Conservation (phyloP, 2,797 vertebrate species). For the Phoxinus dragarum region DNA sequence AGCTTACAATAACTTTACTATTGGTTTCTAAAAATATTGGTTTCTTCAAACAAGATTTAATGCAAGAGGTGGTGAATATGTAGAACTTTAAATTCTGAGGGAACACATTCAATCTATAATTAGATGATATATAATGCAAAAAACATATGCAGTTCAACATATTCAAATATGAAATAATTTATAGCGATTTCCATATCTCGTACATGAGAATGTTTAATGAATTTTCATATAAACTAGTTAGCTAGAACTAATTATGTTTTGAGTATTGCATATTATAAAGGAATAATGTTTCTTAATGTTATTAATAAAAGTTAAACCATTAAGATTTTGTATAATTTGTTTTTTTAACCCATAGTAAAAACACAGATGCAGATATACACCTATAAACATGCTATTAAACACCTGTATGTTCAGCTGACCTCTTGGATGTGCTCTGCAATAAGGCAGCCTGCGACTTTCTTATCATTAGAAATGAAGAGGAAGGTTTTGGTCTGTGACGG, state of each 20-base stretch:
- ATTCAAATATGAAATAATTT: neutral
- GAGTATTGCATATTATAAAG: neutral
- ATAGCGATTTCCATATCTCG: neutral
- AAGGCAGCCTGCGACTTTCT: conserved; percentile 96
- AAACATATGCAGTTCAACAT: neutral
- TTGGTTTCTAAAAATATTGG: neutral
- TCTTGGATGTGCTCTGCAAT: conserved; percentile 98
- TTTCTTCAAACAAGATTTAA: neutral
- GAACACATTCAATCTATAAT: neutral
- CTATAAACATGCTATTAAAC: neutral
- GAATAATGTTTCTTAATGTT: neutral
- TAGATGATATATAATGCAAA: neutral
- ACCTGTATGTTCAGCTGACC: conserved; percentile 76
- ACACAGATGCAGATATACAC: neutral
- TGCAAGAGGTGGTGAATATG: neutral
- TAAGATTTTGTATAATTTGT: neutral
- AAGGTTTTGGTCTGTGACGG: conserved; percentile 97
- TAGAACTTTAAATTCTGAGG: neutral
- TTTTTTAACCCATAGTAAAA: neutral
- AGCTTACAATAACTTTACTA: neutral
- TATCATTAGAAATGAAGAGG: conserved; percentile 97
- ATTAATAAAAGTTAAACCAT: neutral
- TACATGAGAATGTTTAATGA: neutral
- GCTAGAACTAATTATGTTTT: neutral
- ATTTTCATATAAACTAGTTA: neutral